Conservation (phyloP, 2,113 vertebrate species). For the Synodontis membranacea region DNA sequence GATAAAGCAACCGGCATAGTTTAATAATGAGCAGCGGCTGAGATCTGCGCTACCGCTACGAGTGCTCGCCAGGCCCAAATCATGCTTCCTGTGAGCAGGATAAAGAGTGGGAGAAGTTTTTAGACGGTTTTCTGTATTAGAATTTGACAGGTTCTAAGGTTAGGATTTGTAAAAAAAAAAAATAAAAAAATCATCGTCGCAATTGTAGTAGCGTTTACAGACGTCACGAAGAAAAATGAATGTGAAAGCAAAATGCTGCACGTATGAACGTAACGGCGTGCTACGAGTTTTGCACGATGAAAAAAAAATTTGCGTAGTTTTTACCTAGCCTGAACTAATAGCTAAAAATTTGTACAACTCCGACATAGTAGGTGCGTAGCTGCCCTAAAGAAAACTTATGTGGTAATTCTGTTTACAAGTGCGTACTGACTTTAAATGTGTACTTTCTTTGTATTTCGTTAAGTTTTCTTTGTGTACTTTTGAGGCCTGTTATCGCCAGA, state of each 20-base stretch:
- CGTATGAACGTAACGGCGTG: not conserved
- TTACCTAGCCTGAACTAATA: not conserved
- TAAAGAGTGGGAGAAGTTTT: not conserved
- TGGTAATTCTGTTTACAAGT: too few species aligned
- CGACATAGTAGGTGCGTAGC: too few species aligned
- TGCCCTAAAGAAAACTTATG: not conserved
- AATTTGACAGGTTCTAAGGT: not conserved
- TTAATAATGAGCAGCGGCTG: slow-evolving; percentile 17
- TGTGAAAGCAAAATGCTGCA: not conserved
- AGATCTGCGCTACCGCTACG: slow-evolving; percentile 5
- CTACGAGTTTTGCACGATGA: not conserved
- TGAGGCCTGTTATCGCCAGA: too few species aligned
- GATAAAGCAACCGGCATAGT: slow-evolving; percentile 27
- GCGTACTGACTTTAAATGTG: too few species aligned
- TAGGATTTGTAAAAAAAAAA: not conserved
- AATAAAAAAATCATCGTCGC: too few species aligned
- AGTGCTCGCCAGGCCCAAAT: not conserved
- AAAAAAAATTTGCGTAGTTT: not conserved
- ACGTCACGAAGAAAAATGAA: not conserved
- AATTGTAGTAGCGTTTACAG: not conserved
- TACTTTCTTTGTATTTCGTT: too few species aligned
- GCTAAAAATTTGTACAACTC: not conserved
- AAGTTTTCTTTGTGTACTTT: too few species aligned
- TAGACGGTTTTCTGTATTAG: not conserved
- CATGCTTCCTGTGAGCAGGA: not conserved